phyloP scores from a whole-genome alignment of 1,140 invertebrate genomes.

The Drosophila arizonae region DNA sequence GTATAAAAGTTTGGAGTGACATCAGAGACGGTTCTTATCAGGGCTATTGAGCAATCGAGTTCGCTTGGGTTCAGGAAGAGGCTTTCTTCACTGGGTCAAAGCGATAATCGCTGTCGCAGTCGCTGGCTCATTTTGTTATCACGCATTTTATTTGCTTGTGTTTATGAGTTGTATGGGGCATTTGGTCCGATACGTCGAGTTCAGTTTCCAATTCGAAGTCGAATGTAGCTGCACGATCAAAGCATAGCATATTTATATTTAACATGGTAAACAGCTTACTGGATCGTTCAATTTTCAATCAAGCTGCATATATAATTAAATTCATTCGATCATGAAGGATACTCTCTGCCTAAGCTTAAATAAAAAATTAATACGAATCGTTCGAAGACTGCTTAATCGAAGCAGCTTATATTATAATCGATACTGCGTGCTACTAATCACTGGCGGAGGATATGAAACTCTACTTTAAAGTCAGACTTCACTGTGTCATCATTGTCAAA shows the following conservation, averaged over 20 bases:
- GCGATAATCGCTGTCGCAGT: slow-evolving; percentile 23
- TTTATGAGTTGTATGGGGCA: slow-evolving; percentile 64
- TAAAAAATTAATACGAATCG: no score
- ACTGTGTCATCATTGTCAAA: slow-evolving; percentile 30
- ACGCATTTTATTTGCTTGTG: slow-evolving; percentile 26
- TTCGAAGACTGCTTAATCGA: no score
- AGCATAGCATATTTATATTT: slow-evolving; percentile 11
- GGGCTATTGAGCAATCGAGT: slow-evolving; percentile 3
- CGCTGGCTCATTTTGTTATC: slow-evolving; percentile 26
- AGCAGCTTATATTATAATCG: no score
- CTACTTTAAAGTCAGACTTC: neutral
- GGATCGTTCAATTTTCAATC: neutral
- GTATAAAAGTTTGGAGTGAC: slow-evolving; percentile 4
- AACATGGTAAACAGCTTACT: slow-evolving; percentile 26
- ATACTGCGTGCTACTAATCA: no score
- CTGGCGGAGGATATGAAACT: neutral
- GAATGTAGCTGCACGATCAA: slow-evolving; percentile 47
- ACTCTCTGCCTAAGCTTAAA: no score
- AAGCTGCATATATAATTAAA: no score
- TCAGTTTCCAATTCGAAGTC: slow-evolving; percentile 69
- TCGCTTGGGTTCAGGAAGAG: slow-evolving; percentile 26
- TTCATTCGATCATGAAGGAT: no score
- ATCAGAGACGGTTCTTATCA: slow-evolving; percentile 23
- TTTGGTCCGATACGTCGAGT: slow-evolving; percentile 59
- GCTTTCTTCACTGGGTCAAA: slow-evolving; percentile 18